These are phyloP conservation scores for Mizuhopecten yessoensis DNA, from an alignment of 1,140 invertebrate species.

Conservation along the genomic window DNA sequence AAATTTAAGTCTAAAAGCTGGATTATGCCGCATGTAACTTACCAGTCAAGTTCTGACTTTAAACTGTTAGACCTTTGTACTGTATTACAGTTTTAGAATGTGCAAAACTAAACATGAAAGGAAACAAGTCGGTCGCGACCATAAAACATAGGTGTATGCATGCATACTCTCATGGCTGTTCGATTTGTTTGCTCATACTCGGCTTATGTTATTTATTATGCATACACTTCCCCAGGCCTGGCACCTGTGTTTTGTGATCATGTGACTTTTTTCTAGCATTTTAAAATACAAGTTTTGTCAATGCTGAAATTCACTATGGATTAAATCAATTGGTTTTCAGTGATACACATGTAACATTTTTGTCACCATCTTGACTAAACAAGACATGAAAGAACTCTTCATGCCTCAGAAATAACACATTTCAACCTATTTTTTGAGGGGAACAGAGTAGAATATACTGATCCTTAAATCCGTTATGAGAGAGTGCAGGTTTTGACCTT, in stretches of 20 bases:
- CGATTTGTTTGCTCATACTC: constrained; percentile 33
- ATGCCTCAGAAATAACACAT: no score
- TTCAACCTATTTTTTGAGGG: no score
- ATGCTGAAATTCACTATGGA: not conserved
- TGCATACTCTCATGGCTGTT: constrained; percentile 23
- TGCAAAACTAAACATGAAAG: not conserved
- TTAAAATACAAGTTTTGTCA: constrained; percentile 35
- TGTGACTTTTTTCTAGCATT: constrained; percentile 27
- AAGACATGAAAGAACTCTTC: no score
- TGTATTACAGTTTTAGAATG: constrained; percentile 10
- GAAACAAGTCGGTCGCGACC: constrained; percentile 22
- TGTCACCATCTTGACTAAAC: no score
- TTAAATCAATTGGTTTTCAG: no score
- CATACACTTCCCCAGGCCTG: not conserved
- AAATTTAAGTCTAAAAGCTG: not conserved
- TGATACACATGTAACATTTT: no score
- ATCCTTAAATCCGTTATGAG: no score
- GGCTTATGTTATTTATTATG: constrained; percentile 6
- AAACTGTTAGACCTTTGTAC: not conserved
- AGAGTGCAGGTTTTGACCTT: no score
- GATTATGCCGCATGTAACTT: not conserved
- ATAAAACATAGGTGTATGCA: constrained; percentile 39
- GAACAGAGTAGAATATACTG: no score
- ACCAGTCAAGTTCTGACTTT: not conserved
- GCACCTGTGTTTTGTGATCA: constrained; percentile 37